Conservation (phyloP, 2,888 invertebrate genomes). For the Alviniconcha strummeri region DNA sequence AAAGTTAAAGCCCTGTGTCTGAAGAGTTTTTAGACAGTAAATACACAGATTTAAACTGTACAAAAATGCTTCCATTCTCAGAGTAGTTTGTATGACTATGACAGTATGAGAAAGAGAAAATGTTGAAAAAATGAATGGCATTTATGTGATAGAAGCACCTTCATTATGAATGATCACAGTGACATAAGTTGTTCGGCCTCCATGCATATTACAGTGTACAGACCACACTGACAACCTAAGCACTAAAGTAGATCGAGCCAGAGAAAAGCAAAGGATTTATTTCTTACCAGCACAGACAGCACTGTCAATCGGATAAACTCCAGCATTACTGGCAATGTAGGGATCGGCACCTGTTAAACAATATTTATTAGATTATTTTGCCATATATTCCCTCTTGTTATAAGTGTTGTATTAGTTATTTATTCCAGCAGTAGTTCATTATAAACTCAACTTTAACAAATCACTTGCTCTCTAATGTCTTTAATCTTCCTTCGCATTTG, state of each 20-base stretch:
- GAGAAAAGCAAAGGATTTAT: too few relatives aligned
- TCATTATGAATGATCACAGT: neutral
- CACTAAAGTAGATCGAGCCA: neutral
- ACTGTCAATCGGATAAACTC: constrained; percentile 61
- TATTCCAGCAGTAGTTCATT: too few relatives aligned
- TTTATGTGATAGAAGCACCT: neutral
- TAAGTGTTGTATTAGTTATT: too few relatives aligned
- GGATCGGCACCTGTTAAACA: constrained; percentile 54
- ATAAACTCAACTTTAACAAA: too few relatives aligned
- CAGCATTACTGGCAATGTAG: constrained; percentile 48
- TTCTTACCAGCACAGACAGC: constrained; percentile 59
- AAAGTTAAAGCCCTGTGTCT: neutral
- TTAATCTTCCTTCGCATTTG: too few relatives aligned
- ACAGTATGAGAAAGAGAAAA: neutral
- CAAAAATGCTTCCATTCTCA: neutral
- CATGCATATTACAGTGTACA: too few relatives aligned
- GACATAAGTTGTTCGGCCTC: too few relatives aligned
- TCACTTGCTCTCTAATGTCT: too few relatives aligned
- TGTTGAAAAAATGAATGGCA: neutral
- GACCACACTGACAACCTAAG: neutral
- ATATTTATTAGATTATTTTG: neutral
- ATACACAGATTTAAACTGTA: neutral
- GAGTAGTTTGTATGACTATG: neutral
- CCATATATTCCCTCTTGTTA: neutral
- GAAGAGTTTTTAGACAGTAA: neutral